These are phyloP conservation scores for Luscinia luscinia DNA, from an alignment of 2,797 vertebrate genomes.

Conservation along the genomic window DNA sequence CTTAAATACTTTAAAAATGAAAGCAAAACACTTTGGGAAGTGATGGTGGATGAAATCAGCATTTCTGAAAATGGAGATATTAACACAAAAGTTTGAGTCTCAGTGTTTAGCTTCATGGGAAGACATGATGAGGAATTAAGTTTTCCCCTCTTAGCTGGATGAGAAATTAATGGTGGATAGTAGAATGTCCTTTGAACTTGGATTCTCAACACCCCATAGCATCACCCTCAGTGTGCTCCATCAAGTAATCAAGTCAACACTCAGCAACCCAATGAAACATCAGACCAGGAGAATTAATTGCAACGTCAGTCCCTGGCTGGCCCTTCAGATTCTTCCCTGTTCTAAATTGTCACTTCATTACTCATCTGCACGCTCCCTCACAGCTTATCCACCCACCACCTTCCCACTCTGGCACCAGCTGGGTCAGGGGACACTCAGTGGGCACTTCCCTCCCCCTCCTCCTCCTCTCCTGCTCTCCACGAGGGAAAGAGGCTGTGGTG, in stretches of 20 bases:
- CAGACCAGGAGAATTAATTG: constrained; percentile 28
- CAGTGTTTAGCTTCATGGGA: background rate
- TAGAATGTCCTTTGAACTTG: background rate
- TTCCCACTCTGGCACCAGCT: background rate
- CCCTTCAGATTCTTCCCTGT: background rate
- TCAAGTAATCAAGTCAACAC: constrained; percentile 17
- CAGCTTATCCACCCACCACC: background rate
- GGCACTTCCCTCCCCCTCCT: background rate
- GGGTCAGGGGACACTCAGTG: background rate
- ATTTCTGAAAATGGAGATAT: background rate
- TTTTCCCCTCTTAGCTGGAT: background rate
- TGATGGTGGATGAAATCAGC: background rate
- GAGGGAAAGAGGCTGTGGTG: background rate
- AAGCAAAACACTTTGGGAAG: background rate
- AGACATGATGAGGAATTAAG: background rate
- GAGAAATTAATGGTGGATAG: background rate
- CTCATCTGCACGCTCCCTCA: background rate
- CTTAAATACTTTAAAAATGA: background rate
- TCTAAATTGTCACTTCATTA: constrained; percentile 13
- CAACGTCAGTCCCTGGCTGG: background rate
- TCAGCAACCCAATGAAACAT: background rate
- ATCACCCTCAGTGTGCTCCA: background rate
- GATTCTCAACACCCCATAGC: background rate
- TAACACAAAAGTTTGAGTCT: background rate
- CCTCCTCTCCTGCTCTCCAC: background rate